A percentile compares a stretch with the other conserved stretches of the same genome.
phyloP scores from a whole-genome alignment of 1,140 invertebrate species.

The Wasmannia auropunctata region DNA sequence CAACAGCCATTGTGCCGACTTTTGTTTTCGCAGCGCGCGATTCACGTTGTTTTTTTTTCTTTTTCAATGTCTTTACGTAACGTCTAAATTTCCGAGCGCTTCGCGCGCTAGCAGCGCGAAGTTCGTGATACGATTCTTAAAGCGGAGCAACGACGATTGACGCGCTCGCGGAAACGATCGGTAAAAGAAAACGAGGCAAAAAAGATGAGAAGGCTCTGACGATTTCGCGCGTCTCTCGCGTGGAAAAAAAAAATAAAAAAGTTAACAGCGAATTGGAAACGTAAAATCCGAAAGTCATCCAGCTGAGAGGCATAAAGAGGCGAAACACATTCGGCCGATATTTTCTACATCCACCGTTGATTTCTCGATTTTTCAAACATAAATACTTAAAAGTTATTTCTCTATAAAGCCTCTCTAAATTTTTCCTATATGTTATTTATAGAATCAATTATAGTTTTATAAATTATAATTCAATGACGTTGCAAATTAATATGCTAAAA shows the following conservation, averaged over 20 bases:
- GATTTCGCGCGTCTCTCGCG: neutral
- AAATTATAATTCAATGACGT: no score
- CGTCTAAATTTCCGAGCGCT: neutral
- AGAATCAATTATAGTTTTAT: no score
- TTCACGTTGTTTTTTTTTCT: slow-evolving; percentile 5
- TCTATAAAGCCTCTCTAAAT: no score
- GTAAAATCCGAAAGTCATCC: neutral
- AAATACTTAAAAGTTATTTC: no score
- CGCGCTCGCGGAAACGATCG: neutral
- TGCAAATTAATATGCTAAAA: no score
- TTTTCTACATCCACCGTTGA: neutral
- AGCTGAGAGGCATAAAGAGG: neutral
- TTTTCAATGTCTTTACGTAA: neutral
- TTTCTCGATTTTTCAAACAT: neutral
- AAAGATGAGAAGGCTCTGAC: neutral
- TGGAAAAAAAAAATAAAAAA: neutral
- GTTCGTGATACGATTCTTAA: neutral
- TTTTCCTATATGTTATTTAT: no score
- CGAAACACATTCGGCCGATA: neutral
- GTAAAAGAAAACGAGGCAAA: neutral
- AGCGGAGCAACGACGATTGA: neutral
- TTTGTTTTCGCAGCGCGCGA: neutral
- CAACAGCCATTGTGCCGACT: neutral
- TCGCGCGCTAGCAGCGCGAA: neutral
- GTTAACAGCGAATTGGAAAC: neutral